Evolutionary conservation across 2,888 invertebrate genomes (phyloP).

Genomic region (Archips xylosteana): DNA sequence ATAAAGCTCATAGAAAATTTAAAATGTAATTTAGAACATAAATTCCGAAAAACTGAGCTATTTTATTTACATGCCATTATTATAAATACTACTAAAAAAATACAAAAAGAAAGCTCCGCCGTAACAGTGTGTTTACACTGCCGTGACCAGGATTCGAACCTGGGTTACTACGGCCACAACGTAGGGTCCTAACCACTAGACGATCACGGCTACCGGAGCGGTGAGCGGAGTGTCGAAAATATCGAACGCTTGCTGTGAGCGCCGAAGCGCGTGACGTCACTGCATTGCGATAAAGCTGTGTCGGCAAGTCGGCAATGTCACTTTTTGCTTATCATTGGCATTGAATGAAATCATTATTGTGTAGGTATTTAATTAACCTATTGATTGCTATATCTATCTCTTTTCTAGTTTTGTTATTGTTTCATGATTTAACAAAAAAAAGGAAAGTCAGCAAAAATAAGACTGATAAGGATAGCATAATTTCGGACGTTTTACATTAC

Average conservation of each 20-base stretch:
- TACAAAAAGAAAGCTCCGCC: constrained; percentile 51
- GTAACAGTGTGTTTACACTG: constrained; percentile 51
- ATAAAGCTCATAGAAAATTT: too few relatives aligned
- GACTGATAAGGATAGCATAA: too few relatives aligned
- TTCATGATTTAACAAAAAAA: too few relatives aligned
- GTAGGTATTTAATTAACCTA: not conserved
- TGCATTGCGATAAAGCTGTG: constrained; percentile 2
- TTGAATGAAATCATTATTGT: not conserved
- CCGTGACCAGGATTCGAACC: constrained; percentile 87
- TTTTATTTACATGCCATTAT: too few relatives aligned
- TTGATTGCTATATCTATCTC: too few relatives aligned
- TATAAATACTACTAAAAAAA: not conserved
- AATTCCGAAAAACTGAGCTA: too few relatives aligned
- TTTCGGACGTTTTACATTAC: too few relatives aligned
- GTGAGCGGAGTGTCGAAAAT: constrained; percentile 28
- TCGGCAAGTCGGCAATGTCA: not conserved
- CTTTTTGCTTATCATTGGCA: not conserved
- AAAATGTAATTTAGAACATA: too few relatives aligned
- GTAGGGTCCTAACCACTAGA: constrained; percentile 81
- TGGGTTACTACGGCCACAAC: constrained; percentile 87
- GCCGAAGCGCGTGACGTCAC: constrained; percentile 30
- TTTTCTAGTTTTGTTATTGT: too few relatives aligned
- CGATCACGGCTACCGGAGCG: constrained; percentile 55
- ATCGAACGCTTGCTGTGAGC: constrained; percentile 4
- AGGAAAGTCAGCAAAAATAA: too few relatives aligned